Evolutionary conservation across 2,113 vertebrate genomes (phyloP).

Genomic region (Nerophis lumbriciformis): DNA sequence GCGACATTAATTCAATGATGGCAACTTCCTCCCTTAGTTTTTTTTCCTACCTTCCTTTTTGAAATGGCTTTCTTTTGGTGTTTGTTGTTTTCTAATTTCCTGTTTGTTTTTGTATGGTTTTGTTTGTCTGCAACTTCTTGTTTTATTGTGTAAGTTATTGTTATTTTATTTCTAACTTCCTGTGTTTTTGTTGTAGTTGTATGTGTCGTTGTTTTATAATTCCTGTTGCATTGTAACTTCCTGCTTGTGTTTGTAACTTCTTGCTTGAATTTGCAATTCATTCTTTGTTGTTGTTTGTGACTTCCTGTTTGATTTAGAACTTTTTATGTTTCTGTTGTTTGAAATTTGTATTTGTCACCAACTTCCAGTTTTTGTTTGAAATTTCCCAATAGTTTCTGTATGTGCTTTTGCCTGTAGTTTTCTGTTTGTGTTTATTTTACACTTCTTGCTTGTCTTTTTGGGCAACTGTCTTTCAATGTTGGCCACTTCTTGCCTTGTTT

Average conservation of each 20-base stretch:
- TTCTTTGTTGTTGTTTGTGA: background rate
- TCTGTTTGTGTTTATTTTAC: too few species aligned
- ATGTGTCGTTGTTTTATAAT: background rate
- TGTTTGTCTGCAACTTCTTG: background rate
- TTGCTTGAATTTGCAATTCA: background rate
- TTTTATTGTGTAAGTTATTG: background rate
- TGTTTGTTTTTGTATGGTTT: too few species aligned
- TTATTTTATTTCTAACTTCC: background rate
- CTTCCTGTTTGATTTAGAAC: background rate
- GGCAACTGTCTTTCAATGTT: too few species aligned
- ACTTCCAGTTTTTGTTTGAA: too few species aligned
- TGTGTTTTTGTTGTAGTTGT: background rate
- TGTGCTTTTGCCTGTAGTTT: too few species aligned
- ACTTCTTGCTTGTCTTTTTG: too few species aligned
- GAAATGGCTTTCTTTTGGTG: too few species aligned
- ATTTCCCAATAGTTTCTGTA: too few species aligned
- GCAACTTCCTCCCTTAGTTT: background rate
- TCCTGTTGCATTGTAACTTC: background rate
- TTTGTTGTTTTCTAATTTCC: too few species aligned
- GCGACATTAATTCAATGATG: too few species aligned
- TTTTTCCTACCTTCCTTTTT: background rate
- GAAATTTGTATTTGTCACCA: background rate
- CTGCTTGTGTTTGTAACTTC: background rate
- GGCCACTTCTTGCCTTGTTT: too few species aligned
- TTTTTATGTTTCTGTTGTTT: too few species aligned